A percentile compares a stretch with the other conserved stretches of the same genome.
These are phyloP conservation scores for Empidonax traillii DNA, from an alignment of 2,113 vertebrate genomes.

Conservation along the genomic window DNA sequence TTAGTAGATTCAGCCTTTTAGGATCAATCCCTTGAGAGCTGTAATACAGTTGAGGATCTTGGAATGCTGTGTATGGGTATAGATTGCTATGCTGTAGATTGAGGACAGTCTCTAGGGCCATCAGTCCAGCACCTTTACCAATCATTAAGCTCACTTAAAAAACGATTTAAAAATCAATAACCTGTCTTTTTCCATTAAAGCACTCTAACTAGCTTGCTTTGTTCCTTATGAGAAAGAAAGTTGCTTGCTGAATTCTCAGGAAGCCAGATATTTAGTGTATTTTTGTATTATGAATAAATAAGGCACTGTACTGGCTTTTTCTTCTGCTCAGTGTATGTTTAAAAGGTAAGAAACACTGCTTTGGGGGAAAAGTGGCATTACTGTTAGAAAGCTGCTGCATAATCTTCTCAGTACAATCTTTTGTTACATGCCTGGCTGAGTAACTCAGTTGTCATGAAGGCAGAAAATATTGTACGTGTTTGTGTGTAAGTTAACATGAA, in stretches of 20 bases:
- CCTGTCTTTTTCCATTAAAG: background rate
- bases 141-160: constrained; percentile 22
- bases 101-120: background rate
- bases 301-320: background rate
- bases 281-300: background rate
- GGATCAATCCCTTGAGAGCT: background rate
- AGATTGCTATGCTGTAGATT: constrained; percentile 3
- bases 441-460: background rate
- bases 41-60: background rate
- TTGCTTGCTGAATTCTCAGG: background rate
- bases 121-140: constrained; percentile 23
- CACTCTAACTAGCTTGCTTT: background rate
- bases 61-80: background rate
- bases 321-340: background rate
- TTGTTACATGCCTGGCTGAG: background rate
- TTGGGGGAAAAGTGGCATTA: background rate
- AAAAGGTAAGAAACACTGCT: background rate
- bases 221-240: background rate
- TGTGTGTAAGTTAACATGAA: background rate
- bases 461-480: accelerated
- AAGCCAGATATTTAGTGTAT: background rate
- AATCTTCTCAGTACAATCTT: background rate
- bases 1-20: background rate
- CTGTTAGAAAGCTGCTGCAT: background rate
- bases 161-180: constrained; percentile 44